phyloP scores from a whole-genome alignment of 2,113 vertebrate species.

The Heterotis niloticus region DNA sequence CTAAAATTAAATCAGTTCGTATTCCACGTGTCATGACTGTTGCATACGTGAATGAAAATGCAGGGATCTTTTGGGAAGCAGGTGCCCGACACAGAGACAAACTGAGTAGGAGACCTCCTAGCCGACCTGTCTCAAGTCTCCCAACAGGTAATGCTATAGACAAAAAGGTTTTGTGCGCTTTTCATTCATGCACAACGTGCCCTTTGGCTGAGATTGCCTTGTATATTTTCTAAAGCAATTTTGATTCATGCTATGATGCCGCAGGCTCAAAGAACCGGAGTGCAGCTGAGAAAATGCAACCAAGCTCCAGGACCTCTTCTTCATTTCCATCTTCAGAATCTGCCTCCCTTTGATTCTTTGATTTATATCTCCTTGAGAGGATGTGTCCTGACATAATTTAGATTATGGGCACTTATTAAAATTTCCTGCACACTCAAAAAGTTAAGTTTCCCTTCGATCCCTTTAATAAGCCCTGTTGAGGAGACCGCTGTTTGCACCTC shows the following conservation, averaged over 20 bases:
- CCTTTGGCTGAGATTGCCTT: conserved; percentile 4
- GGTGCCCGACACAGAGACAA: too few relatives aligned
- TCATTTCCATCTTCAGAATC: conserved; percentile 16
- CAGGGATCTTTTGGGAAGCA: too few relatives aligned
- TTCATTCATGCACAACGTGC: neutral
- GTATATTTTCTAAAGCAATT: neutral
- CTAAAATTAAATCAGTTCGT: too few relatives aligned
- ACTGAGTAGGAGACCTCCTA: too few relatives aligned
- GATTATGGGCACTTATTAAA: conserved; percentile 6
- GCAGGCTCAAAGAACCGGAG: neutral
- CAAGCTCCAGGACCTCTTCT: neutral
- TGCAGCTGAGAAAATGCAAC: neutral
- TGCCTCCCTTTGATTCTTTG: conserved; percentile 4
- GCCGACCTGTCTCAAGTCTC: too few relatives aligned
- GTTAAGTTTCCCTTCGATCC: neutral
- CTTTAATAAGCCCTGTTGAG: conserved; percentile 12
- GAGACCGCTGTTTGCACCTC: neutral
- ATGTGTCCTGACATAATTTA: neutral
- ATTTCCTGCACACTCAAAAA: neutral
- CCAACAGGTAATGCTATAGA: too few relatives aligned
- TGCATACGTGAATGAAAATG: too few relatives aligned
- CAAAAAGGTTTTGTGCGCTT: neutral
- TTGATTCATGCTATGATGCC: conserved; percentile 1
- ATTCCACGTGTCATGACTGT: too few relatives aligned
- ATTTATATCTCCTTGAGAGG: neutral